phyloP scores from a whole-genome alignment of 2,888 invertebrate genomes.

The Fragum whitleyi region DNA sequence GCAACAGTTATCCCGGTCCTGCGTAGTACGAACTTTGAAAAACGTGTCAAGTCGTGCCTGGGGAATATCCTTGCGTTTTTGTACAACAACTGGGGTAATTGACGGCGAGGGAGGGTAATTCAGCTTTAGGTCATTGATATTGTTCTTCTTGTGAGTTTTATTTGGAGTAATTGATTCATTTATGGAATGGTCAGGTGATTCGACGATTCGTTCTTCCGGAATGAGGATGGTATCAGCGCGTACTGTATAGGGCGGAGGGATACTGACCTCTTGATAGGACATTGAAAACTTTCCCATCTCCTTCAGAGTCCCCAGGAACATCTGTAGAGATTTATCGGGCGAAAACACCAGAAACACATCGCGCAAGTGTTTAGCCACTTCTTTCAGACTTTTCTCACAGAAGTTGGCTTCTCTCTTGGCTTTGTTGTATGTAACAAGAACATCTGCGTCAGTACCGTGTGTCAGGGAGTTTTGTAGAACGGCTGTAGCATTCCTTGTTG shows the following conservation, averaged over 20 bases:
- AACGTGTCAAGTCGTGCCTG: constrained; percentile 59
- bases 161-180: constrained; percentile 5
- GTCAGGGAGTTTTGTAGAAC: constrained; percentile 66
- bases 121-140: constrained; percentile 33
- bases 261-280: constrained; percentile 61
- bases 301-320: constrained; percentile 64
- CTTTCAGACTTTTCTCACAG: constrained; percentile 65
- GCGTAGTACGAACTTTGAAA: constrained; percentile 63
- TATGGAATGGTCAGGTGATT: constrained; percentile 42
- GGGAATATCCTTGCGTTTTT: constrained; percentile 36
- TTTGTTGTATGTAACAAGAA: constrained; percentile 64
- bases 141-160: constrained; percentile 9
- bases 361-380: constrained; percentile 59
- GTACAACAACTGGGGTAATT: constrained; percentile 48
- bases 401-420: constrained; percentile 62
- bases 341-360: constrained; percentile 65
- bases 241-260: constrained; percentile 68
- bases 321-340: constrained; percentile 64
- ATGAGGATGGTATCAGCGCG: constrained; percentile 67
- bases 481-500: constrained; percentile 64
- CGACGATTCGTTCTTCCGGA: constrained; percentile 57
- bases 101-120: constrained; percentile 57
- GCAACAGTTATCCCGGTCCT: constrained; percentile 69
- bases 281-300: constrained; percentile 69
- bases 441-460: constrained; percentile 68